Evolutionary conservation across 1,140 invertebrate species (phyloP), one percentile per base, ranked within the genome.

Genomic region (Euschistus heros): DNA sequence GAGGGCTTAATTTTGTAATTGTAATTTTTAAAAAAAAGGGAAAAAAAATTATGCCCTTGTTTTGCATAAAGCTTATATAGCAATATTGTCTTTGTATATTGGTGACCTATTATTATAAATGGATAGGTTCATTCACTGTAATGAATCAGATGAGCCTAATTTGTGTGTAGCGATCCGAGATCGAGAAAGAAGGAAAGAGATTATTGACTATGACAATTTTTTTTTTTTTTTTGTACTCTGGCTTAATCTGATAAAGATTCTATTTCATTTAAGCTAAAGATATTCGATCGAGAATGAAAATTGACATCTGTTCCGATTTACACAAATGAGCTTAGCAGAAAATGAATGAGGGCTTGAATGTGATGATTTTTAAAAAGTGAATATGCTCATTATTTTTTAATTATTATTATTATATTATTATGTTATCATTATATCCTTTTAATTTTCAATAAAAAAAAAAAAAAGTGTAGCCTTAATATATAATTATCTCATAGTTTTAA

Each of bases 401-500:
- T 61, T 61, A 17, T 61, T 61, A 42, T 18, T 61, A 37, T 22
- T 37, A 37, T 37, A 27, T 59, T 27, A 59, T 27, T 24, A 27
- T 61, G 17, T 33, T 20, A 42, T 33, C 42, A 44, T 42, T 18
- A 42, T 61, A 61, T 61, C 27, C 42, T 15, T 61, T 61, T 61
- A 37, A 61, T 22, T 61, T 22, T 33, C 17, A 14, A 50, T 57
- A 24, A 57, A 24, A 57, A 26, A 24, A 17, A 26, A 57, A 26
- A 24, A 17, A 26, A 57, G 10, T 57, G 15, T 57, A 57, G 20
- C 54, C 54, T 24, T 57, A 24, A 24, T 57, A 24, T 57, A 57
- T 57, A 57, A 50, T 57, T 57, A 57, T 57, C 54, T 57, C 54
- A 57, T 57, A 57, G 54, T 1, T 57, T 22, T 57, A 57, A 57